Conservation (phyloP, 2,113 vertebrate genomes). For the Upupa epops region DNA sequence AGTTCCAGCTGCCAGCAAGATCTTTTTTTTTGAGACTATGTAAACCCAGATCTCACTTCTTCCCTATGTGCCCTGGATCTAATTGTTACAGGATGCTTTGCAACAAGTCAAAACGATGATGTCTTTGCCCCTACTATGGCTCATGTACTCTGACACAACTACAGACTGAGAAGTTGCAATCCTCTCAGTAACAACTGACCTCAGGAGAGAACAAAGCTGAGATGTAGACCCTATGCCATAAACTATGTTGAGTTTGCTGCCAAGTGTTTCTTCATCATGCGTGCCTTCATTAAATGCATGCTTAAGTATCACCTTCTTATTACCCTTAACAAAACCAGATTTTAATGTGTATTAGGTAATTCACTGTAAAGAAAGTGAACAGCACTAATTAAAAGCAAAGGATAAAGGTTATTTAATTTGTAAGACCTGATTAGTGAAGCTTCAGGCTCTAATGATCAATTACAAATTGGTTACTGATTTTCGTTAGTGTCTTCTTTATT, state of each 20-base stretch:
- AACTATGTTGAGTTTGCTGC: not conserved
- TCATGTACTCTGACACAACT: not conserved
- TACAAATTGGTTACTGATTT: not conserved
- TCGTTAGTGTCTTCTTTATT: not conserved
- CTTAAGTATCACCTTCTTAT: not conserved
- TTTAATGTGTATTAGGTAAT: not conserved
- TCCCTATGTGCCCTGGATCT: not conserved
- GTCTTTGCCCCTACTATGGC: not conserved
- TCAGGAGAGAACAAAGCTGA: not conserved
- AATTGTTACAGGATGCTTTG: not conserved
- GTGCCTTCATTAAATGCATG: not conserved
- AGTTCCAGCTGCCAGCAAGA: not conserved
- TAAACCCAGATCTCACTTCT: rapidly evolving
- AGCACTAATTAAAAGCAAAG: not conserved
- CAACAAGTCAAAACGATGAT: not conserved
- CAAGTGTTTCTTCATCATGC: not conserved
- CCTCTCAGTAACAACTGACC: not conserved
- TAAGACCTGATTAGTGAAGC: not conserved
- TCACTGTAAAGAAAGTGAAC: not conserved
- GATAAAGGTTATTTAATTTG: not conserved
- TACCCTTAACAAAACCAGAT: not conserved
- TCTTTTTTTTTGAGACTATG: not conserved
- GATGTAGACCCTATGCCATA: not conserved
- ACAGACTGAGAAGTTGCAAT: not conserved
- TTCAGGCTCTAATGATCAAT: not conserved